A percentile compares a stretch with the other conserved stretches of the same genome.
phyloP scores from a whole-genome alignment of 1,140 invertebrate species.

The Penaeus indicus region DNA sequence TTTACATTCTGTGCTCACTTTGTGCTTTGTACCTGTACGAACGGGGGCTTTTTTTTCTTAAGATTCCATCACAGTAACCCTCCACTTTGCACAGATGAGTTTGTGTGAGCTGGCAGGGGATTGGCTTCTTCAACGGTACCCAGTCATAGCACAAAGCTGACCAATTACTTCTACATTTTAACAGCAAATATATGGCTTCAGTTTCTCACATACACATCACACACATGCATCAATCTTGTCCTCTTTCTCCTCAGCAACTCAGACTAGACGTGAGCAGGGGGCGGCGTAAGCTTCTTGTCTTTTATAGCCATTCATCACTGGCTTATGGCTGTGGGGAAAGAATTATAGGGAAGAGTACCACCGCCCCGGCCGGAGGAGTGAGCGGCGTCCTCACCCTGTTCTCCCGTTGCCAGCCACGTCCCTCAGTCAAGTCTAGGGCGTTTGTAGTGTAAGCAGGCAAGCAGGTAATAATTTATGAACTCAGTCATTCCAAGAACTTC shows the following conservation, averaged over 20 bases:
- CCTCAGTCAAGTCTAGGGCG: slow-evolving; percentile 42
- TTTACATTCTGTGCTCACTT: slow-evolving; percentile 46
- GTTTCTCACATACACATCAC: slow-evolving; percentile 39
- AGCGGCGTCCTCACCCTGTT: not conserved
- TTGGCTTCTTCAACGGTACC: not conserved
- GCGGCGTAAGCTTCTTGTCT: slow-evolving; percentile 54
- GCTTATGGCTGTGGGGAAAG: slow-evolving; percentile 10
- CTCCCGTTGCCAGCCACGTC: slow-evolving; percentile 30
- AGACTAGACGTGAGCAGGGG: slow-evolving; percentile 62
- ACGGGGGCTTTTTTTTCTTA: not conserved
- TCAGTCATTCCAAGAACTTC: not conserved
- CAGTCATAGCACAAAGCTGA: slow-evolving; percentile 29
- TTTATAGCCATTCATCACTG: slow-evolving; percentile 53
- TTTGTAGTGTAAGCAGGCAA: slow-evolving; percentile 41
- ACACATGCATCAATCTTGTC: slow-evolving; percentile 23
- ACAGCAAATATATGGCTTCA: slow-evolving; percentile 20
- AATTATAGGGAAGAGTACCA: slow-evolving; percentile 25
- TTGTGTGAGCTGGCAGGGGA: slow-evolving; percentile 34
- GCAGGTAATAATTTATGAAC: slow-evolving; percentile 24
- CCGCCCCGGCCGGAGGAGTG: slow-evolving; percentile 41
- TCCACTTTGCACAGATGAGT: slow-evolving; percentile 36
- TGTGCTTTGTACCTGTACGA: slow-evolving; percentile 48
- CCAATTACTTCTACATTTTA: not conserved
- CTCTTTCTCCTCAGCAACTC: slow-evolving; percentile 45
- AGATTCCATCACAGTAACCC: slow-evolving; percentile 38